Conservation (phyloP, 2,113 vertebrate genomes). For the Hemichromis elongatus region DNA sequence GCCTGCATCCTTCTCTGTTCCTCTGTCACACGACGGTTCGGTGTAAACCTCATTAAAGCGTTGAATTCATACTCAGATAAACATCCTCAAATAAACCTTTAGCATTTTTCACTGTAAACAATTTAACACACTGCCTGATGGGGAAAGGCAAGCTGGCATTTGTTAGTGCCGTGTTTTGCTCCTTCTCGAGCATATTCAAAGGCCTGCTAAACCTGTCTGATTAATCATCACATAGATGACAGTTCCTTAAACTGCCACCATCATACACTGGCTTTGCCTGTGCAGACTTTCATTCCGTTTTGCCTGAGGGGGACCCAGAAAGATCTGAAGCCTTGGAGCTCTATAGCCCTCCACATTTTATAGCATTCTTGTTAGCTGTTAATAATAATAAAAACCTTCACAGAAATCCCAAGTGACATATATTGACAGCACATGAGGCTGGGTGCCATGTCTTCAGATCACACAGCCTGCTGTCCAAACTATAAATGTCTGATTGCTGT, state of each 20-base stretch:
- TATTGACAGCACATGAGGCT: background rate
- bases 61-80: background rate
- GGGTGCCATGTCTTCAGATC: background rate
- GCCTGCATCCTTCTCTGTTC: background rate
- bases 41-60: background rate
- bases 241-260: slow-evolving; percentile 35
- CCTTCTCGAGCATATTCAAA: slow-evolving; percentile 6
- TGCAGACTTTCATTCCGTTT: slow-evolving; percentile 18
- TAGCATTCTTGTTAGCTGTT: background rate
- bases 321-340: slow-evolving; percentile 30
- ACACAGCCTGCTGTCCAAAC: background rate
- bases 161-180: background rate
- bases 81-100: slow-evolving; percentile 15
- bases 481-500: background rate
- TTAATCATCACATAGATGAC: slow-evolving; percentile 34
- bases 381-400: background rate
- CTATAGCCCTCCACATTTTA: background rate
- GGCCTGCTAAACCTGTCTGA: slow-evolving; percentile 23
- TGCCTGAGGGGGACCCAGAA: slow-evolving; percentile 34
- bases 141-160: background rate
- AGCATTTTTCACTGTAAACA: slow-evolving; percentile 18
- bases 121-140: background rate
- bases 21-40: background rate
- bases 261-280: slow-evolving; percentile 30
- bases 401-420: background rate